Evolutionary conservation across 1,140 invertebrate species (phyloP).

Genomic region (Apis mellifera): Amel_HAv3.1 CM009934.2:13037001-13037500

Average conservation of each 20-base stretch:
- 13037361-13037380: too few relatives aligned
- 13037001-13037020: slow-evolving; percentile 57
- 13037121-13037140: slow-evolving; percentile 13
- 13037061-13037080: not conserved
- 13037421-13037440: too few relatives aligned
- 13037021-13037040: slow-evolving; percentile 43
- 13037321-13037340: too few relatives aligned
- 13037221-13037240: not conserved
- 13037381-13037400: too few relatives aligned
- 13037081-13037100: not conserved
- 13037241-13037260: not conserved
- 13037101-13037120: slow-evolving; percentile 37
- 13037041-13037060: slow-evolving; percentile 54
- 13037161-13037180: slow-evolving; percentile 10
- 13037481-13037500: too few relatives aligned
- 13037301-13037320: too few relatives aligned
- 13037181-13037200: slow-evolving; percentile 1
- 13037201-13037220: not conserved
- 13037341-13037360: too few relatives aligned
- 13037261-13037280: too few relatives aligned
- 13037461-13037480: too few relatives aligned
- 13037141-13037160: not conserved
- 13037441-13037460: too few relatives aligned
- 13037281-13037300: too few relatives aligned
- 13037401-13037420: too few relatives aligned